phyloP scores from a whole-genome alignment of 2,113 vertebrate species.

The Corythaeola cristata region DNA sequence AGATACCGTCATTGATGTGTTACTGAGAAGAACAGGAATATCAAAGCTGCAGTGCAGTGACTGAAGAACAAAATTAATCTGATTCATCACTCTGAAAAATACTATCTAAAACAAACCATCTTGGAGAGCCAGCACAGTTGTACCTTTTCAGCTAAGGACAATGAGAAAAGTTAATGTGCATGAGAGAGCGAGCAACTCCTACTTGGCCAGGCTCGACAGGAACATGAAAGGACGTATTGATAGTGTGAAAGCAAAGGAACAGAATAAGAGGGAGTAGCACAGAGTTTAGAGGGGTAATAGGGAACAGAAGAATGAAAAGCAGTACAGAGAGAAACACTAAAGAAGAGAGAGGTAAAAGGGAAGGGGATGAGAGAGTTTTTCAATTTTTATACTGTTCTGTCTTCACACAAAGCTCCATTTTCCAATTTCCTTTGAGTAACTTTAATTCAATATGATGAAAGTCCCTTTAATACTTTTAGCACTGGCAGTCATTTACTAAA shows the following conservation, averaged over 20 bases:
- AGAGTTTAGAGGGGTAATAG: not conserved
- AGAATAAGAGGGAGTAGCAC: not conserved
- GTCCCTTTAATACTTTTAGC: not conserved
- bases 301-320: not conserved
- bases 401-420: not conserved
- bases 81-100: conserved; percentile 5
- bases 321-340: not conserved
- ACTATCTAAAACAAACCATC: not conserved
- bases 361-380: not conserved
- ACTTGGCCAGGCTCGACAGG: not conserved
- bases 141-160: not conserved
- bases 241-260: not conserved
- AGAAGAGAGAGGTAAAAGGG: not conserved
- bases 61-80: conserved; percentile 2
- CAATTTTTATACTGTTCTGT: not conserved
- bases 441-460: not conserved
- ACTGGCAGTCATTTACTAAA: not conserved
- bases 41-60: not conserved
- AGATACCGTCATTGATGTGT: fast-evolving
- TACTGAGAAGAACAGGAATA: conserved; percentile 9
- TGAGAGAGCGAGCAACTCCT: not conserved
- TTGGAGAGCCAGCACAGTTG: not conserved
- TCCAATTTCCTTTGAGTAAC: not conserved
- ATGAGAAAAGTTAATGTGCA: not conserved
- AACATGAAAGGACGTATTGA: not conserved